Evolutionary conservation across 1,140 invertebrate genomes (phyloP).

Genomic region (Caerostris darwini): DNA sequence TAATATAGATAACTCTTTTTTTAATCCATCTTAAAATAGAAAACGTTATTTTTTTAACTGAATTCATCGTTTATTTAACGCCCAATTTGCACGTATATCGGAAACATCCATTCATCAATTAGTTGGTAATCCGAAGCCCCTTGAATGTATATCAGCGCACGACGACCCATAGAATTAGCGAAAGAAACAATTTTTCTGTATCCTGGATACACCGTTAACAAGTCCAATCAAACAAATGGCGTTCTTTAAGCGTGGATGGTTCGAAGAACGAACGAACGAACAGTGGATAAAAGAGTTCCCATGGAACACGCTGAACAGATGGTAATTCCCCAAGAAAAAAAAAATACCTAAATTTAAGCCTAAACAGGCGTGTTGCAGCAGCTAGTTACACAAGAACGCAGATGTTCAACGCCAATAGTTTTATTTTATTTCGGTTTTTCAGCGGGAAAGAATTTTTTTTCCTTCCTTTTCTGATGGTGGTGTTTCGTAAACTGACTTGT

Average conservation of each 20-base stretch:
- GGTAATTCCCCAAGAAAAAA: slow-evolving; percentile 40
- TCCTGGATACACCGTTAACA: slow-evolving; percentile 43
- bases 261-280: neutral
- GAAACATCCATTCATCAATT: slow-evolving; percentile 26
- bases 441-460: neutral
- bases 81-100: neutral
- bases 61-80: neutral
- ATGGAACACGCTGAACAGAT: slow-evolving; percentile 34
- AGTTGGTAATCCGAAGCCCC: neutral
- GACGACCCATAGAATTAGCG: too few species aligned
- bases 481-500: slow-evolving; percentile 31
- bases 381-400: neutral
- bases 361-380: slow-evolving; percentile 25
- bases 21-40: neutral
- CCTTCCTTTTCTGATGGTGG: neutral
- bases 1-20: neutral
- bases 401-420: slow-evolving; percentile 19
- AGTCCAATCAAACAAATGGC: slow-evolving; percentile 43
- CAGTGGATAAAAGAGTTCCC: slow-evolving; percentile 36
- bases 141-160: neutral
- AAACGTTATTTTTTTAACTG: neutral
- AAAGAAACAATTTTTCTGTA: slow-evolving; percentile 1
- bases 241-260: slow-evolving; percentile 40
- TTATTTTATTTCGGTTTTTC: neutral
- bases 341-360: slow-evolving; percentile 15